Percentiles rank a stretch among this genome's conserved stretches.
These are phyloP conservation scores for Arizona elegans DNA, from an alignment of 2,113 vertebrate genomes.

Conservation along the genomic window DNA sequence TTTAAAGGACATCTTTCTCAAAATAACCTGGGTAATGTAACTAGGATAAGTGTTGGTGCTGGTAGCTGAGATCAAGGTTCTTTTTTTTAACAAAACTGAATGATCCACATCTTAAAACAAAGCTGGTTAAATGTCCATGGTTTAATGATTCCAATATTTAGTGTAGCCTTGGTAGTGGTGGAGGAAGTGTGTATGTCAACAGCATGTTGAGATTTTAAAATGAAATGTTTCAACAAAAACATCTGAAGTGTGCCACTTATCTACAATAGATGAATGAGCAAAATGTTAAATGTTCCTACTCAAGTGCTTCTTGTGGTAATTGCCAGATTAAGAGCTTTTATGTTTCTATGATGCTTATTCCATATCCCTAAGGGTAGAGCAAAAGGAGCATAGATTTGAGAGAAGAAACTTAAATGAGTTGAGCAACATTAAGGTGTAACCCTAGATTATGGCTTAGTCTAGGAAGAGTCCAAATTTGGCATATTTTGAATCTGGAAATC, in stretches of 20 bases:
- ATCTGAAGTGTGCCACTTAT: not conserved
- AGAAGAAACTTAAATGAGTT: not conserved
- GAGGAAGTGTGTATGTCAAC: constrained; percentile 10
- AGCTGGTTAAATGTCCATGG: too few species aligned
- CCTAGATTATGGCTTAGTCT: not conserved
- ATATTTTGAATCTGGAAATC: not conserved
- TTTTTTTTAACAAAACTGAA: not conserved
- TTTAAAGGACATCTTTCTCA: not conserved
- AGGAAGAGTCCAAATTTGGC: not conserved
- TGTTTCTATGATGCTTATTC: not conserved
- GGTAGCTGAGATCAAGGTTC: not conserved
- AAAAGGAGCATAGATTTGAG: not conserved
- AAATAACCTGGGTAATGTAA: not conserved
- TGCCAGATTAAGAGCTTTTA: constrained; percentile 17
- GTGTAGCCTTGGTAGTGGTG: not conserved
- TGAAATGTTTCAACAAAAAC: constrained; percentile 17
- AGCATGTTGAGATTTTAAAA: constrained; percentile 2
- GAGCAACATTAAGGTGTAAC: not conserved
- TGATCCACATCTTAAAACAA: not conserved
- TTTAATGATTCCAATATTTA: not conserved
- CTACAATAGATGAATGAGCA: not conserved
- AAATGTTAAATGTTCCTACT: not conserved
- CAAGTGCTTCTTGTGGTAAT: not conserved
- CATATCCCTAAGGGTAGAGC: not conserved
- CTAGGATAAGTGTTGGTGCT: not conserved